A percentile compares a stretch with the other conserved stretches of the same genome.
These are phyloP conservation scores for Semicossyphus pulcher DNA, from an alignment of 2,113 vertebrate genomes.

Conservation along the genomic window DNA sequence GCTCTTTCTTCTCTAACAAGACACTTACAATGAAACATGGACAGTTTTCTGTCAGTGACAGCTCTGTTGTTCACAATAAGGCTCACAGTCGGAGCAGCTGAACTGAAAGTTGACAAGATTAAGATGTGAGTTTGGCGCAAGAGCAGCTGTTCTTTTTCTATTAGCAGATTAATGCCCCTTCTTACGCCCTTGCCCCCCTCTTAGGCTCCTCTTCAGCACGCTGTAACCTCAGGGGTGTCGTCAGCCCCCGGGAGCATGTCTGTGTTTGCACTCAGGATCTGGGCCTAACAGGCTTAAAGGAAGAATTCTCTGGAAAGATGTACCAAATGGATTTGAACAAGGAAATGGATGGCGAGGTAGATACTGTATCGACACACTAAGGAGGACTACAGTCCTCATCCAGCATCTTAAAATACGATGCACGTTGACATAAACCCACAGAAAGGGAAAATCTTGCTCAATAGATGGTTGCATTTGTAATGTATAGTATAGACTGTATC, in stretches of 20 bases:
- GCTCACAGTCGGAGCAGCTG: slow-evolving; percentile 47
- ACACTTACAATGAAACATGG: slow-evolving; percentile 62
- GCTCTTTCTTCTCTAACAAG: slow-evolving; percentile 51
- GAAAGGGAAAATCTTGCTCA: neutral
- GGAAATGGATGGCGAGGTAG: no score
- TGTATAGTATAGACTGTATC: no score
- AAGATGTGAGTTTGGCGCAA: slow-evolving; percentile 50
- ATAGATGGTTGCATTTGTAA: no score
- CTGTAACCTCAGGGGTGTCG: slow-evolving; percentile 50
- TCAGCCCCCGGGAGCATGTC: slow-evolving; percentile 39
- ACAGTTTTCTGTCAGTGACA: slow-evolving; percentile 48
- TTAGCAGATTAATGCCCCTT: slow-evolving; percentile 66
- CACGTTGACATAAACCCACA: neutral
- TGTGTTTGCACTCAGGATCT: slow-evolving; percentile 52
- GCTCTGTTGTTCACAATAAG: slow-evolving; percentile 60
- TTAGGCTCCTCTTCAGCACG: slow-evolving; percentile 43
- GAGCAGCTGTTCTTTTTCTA: slow-evolving; percentile 67
- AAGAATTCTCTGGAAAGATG: slow-evolving; percentile 9
- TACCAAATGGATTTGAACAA: neutral
- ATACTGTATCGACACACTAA: no score
- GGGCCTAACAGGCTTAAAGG: slow-evolving; percentile 36
- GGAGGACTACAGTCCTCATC: no score
- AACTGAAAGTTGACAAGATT: slow-evolving; percentile 73
- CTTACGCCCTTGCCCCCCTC: slow-evolving; percentile 55
- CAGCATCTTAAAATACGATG: no score